Evolutionary conservation across 23 tunicate genomes (phyloP).

Genomic region (Trididemnum miniatum): DNA sequence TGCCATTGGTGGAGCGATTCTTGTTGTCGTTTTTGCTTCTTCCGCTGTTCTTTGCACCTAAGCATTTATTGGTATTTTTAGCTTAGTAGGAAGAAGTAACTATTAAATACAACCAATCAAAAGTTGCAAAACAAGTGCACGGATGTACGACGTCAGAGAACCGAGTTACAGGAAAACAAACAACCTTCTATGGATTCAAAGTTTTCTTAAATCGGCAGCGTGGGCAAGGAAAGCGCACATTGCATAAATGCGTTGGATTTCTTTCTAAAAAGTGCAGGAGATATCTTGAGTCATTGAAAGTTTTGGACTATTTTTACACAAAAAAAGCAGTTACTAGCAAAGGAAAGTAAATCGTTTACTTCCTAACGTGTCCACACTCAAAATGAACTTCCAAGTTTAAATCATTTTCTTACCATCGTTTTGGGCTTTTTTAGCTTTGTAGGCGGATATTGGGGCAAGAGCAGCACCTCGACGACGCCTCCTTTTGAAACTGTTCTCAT

Average conservation of each 20-base stretch:
- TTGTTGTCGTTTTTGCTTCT: conserved; percentile 12
- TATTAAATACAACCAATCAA: background rate
- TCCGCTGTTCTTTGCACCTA: conserved; percentile 10
- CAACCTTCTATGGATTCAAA: no score
- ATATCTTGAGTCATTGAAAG: no score
- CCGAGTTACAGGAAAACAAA: background rate
- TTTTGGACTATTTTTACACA: no score
- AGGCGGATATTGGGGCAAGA: conserved; percentile 81
- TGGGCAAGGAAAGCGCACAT: no score
- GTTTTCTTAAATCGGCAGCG: no score
- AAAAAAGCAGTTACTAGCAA: no score
- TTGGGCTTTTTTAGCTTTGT: conserved; percentile 67
- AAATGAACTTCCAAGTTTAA: no score
- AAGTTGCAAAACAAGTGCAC: background rate
- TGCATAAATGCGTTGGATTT: no score
- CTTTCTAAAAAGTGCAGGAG: no score
- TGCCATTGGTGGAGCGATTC: background rate
- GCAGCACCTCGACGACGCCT: conserved; percentile 86
- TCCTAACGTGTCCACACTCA: no score
- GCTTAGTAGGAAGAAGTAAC: background rate
- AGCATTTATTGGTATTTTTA: background rate
- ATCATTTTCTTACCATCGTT: conserved; percentile 79
- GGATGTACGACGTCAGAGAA: background rate
- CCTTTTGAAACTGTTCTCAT: conserved; percentile 94
- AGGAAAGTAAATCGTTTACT: no score